Percentiles rank a stretch among this genome's conserved stretches.
Evolutionary conservation across 2,888 invertebrate species (phyloP).

Genomic region (Agapetus fuscipes): DNA sequence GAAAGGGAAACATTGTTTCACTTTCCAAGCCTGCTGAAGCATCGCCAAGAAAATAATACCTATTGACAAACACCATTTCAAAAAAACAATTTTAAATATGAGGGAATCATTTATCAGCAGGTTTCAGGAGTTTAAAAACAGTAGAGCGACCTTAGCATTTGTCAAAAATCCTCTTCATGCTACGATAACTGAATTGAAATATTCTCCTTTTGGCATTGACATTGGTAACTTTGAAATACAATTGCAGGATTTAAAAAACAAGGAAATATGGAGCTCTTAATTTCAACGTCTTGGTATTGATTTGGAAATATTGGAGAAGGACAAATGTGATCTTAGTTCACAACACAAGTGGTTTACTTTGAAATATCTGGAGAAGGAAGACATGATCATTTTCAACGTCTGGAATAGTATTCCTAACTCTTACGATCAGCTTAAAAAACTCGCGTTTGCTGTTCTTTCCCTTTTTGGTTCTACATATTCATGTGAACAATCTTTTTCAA

Average conservation of each 20-base stretch:
- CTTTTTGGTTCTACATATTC: slow-evolving; percentile 15
- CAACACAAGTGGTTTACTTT: slow-evolving; percentile 19
- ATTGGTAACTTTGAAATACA: slow-evolving; percentile 24
- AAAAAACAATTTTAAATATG: slow-evolving; percentile 23
- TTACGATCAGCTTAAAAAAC: slow-evolving; percentile 15
- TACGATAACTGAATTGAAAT: slow-evolving; percentile 19
- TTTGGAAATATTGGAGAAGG: slow-evolving; percentile 2
- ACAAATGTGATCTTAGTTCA: slow-evolving; percentile 29
- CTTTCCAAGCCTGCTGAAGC: no score
- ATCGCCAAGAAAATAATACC: slow-evolving; percentile 24
- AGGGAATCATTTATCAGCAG: slow-evolving; percentile 24
- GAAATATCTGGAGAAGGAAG: slow-evolving; percentile 19
- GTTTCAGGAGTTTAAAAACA: slow-evolving; percentile 25
- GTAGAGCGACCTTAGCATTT: slow-evolving; percentile 24
- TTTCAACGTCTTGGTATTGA: neutral
- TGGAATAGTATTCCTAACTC: slow-evolving; percentile 17
- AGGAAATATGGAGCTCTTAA: slow-evolving; percentile 23
- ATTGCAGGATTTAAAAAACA: slow-evolving; percentile 25
- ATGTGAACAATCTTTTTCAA: slow-evolving; percentile 20
- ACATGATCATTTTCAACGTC: slow-evolving; percentile 20
- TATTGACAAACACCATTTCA: slow-evolving; percentile 21
- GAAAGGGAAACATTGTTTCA: no score
- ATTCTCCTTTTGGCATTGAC: slow-evolving; percentile 23
- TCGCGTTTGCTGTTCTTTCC: slow-evolving; percentile 18
- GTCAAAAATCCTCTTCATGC: slow-evolving; percentile 24